Percentiles rank a stretch among this genome's conserved stretches.
These are phyloP conservation scores for Rhizomys pruinosus DNA, from an alignment of 2,113 vertebrate genomes.

Conservation along the genomic window DNA sequence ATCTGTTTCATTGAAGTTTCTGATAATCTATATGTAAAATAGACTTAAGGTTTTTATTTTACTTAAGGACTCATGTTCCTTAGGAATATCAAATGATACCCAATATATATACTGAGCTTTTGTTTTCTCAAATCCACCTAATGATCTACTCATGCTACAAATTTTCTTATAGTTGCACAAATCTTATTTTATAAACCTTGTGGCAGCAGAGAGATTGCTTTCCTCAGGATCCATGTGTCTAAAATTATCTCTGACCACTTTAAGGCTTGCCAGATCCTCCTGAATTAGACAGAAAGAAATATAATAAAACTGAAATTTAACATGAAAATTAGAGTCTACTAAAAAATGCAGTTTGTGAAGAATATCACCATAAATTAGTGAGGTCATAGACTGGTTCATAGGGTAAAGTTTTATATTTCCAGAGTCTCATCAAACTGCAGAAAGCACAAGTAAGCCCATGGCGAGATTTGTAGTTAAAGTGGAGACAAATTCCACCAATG, in stretches of 20 bases:
- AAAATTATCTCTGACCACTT: conserved; percentile 49
- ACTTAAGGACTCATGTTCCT: conserved; percentile 30
- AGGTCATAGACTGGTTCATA: not conserved
- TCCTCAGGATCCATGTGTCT: not conserved
- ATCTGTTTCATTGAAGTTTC: not conserved
- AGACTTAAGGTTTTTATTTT: conserved; percentile 18
- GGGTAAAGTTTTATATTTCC: conserved; percentile 16
- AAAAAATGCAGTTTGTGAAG: not conserved
- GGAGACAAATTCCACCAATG: not conserved
- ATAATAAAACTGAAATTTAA: not conserved
- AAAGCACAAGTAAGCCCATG: not conserved
- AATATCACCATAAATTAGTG: not conserved
- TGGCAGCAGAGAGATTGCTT: not conserved
- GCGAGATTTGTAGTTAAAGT: not conserved
- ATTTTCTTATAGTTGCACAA: conserved; percentile 1
- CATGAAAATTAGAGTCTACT: conserved; percentile 37
- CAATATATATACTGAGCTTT: not conserved
- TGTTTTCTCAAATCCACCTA: conserved; percentile 33
- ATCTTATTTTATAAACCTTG: conserved; percentile 56
- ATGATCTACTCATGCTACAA: not conserved
- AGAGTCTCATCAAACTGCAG: conserved; percentile 15
- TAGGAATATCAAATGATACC: not conserved
- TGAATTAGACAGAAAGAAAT: conserved; percentile 44
- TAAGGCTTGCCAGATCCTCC: conserved; percentile 15
- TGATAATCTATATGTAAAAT: conserved; percentile 32